Percentiles rank a stretch among this genome's conserved stretches.
Evolutionary conservation across 2,113 vertebrate species (phyloP).

Genomic region (Thalassoma bifasciatum): DNA sequence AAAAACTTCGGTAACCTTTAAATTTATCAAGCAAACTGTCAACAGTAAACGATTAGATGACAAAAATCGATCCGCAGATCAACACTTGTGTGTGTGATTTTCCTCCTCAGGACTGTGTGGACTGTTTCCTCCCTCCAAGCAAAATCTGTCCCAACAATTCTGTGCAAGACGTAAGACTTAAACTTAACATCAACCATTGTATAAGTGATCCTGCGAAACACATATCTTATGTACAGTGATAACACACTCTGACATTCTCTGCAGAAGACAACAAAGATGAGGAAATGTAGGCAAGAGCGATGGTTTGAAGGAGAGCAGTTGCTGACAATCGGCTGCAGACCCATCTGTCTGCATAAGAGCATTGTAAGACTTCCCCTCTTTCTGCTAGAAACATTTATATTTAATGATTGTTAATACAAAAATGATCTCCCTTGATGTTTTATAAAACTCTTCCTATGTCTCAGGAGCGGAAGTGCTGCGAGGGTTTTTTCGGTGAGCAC

Average conservation of each 20-base stretch:
- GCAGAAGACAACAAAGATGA: slow-evolving; percentile 61
- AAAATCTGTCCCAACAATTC: slow-evolving; percentile 83
- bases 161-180: slow-evolving; percentile 57
- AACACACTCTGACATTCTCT: not conserved
- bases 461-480: slow-evolving; percentile 88
- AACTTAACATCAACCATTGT: too few species aligned
- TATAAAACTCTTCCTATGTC: not conserved
- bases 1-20: slow-evolving; percentile 33
- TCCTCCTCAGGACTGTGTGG: slow-evolving; percentile 69
- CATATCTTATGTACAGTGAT: too few species aligned
- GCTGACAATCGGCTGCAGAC: slow-evolving; percentile 82
- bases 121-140: slow-evolving; percentile 59
- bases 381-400: not conserved
- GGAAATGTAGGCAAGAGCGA: slow-evolving; percentile 77
- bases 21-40: too few species aligned
- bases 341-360: slow-evolving; percentile 76
- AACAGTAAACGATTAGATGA: too few species aligned
- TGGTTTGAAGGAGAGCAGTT: slow-evolving; percentile 69
- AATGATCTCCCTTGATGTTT: not conserved
- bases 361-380: slow-evolving; percentile 77
- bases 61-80: not conserved
- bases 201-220: too few species aligned
- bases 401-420: not conserved
- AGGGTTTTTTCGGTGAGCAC: slow-evolving; percentile 88
- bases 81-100: not conserved